Base-by-base conservation (phyloP, 2,113 vertebrate species). In the Dunckerocampus dactyliophorus region DNA sequence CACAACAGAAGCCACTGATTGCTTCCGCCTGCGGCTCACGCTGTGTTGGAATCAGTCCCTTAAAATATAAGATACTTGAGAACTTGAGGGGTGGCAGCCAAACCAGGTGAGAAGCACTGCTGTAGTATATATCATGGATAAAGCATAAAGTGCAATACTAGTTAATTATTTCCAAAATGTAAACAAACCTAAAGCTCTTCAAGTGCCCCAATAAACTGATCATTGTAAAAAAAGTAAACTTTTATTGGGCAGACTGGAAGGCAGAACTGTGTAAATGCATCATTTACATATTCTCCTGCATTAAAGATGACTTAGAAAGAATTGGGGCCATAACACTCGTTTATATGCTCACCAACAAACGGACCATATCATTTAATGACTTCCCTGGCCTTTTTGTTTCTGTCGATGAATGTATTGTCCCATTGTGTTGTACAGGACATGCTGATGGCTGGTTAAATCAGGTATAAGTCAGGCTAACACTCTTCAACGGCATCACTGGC, bases 381-480 rank as follows among this genome's bases (percentile, higher is more conserved):
- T 22, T 17, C 51, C 17, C 57, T 37, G 19, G 45, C 5, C 47
- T 21, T 45, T 37, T 60, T 39, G 1, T 50, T 42, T 5, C n/a
- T 19, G 50, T 48, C 19, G 24, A 50, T 46, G 47, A 61, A 14
- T 62, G 15, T 42, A 10, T 9, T 28, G 31, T 54, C 16, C 16
- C 16, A n/a, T 12, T 6, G 17, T 28, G 24, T 34, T 37, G 5
- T n/a, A 31, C n/a, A 19, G 9, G 15, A 37, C 10, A 55, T 39
- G 53, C 53, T 37, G 53, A 37, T 7, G 31, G 1, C 17, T 37
- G 31, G 31, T 2, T 67, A 52, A 62, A 56, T 71, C 62, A 63
- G 59, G 53, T 71, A 49, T 46, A 55, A 76, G 10, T 68, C 16
- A 19, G 20, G 4, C 21, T 54, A 31, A 52, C 63, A 59, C 74